Percentiles rank a stretch among this genome's conserved stretches.
phyloP scores from a whole-genome alignment of 1,140 invertebrate genomes.

The Dryas iulia region DNA sequence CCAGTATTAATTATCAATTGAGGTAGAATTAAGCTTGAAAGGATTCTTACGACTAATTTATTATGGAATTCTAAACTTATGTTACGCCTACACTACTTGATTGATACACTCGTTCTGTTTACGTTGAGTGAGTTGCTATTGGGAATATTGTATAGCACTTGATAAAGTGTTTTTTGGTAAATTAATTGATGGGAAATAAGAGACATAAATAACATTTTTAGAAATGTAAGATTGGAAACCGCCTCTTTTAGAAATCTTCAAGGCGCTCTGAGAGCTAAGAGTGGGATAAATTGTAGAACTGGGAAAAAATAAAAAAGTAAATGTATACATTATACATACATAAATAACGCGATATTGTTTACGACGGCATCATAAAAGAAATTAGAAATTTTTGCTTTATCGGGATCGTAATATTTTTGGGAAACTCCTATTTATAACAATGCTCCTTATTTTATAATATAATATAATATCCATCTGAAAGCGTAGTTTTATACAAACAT shows the following conservation, averaged over 20 bases:
- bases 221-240: too few relatives aligned
- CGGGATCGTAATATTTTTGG: neutral
- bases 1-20: conserved; percentile 58
- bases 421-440: neutral
- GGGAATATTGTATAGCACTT: too few relatives aligned
- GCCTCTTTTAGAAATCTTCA: too few relatives aligned
- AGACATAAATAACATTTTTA: neutral
- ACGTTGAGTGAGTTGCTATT: neutral
- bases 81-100: neutral
- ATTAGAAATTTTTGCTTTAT: too few relatives aligned
- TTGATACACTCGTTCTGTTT: neutral
- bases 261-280: too few relatives aligned
- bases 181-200: neutral
- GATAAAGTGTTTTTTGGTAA: neutral
- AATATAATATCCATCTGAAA: neutral
- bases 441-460: neutral
- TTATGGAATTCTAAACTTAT: conserved; percentile 1
- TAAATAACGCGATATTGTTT: too few relatives aligned
- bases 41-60: conserved; percentile 16
- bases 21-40: conserved; percentile 21
- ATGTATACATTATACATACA: too few relatives aligned
- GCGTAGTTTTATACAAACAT: conserved; percentile 22
- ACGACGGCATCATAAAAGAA: too few relatives aligned
- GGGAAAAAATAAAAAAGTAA: too few relatives aligned
- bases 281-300: too few relatives aligned